Base-by-base conservation (phyloP, 2,888 invertebrate species). In the Mallateleia sp. region DNA sequence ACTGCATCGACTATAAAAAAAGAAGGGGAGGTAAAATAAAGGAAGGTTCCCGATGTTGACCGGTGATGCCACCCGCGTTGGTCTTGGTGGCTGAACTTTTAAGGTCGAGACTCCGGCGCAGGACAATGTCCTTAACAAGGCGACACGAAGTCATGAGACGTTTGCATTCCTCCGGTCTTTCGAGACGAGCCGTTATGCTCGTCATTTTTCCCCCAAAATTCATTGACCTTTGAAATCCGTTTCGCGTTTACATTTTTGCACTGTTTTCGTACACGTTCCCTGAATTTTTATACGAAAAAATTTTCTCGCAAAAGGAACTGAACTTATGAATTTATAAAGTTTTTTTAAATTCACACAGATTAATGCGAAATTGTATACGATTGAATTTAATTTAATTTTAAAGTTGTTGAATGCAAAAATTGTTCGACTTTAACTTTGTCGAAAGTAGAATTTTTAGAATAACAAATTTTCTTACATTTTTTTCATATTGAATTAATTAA, bases 81-180 rank as follows among this genome's bases (percentile, higher is more conserved):
- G 83, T 69, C 83, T 71, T 54, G 38, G 78, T 75, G 79, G 69
- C 75, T 74, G 88, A 88, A 88, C 82, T 81, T 82, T 83, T 83
- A 86, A 88, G 88, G 86, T 80, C 83, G 72, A 79, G 83, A 77
- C 85, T 71, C 32, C 74, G 85, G 80, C 81, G 60, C 88, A 86
- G 88, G 88, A 88, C 88, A 86, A 78, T 86, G 88, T 88, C 88
- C 88, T 88, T 86, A 88, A 88, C 86, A 83, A 88, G 80, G 83
- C 80, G 72, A 85, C 74, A 67, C 74, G 62, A 45, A 85, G 71
- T 80, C 78, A 69, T 54, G 75, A 74, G 67, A 80, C 79, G 67
- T 81, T 86, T 87, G 74, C 87, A 87, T 87, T 87, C 87, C 82
- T 78, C 24, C 74, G 42, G 25, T 60, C 50, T 54, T 82, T 78